These are phyloP conservation scores for Tricholauxania praeusta DNA, from an alignment of 2,888 invertebrate genomes.

Conservation along the genomic window DNA sequence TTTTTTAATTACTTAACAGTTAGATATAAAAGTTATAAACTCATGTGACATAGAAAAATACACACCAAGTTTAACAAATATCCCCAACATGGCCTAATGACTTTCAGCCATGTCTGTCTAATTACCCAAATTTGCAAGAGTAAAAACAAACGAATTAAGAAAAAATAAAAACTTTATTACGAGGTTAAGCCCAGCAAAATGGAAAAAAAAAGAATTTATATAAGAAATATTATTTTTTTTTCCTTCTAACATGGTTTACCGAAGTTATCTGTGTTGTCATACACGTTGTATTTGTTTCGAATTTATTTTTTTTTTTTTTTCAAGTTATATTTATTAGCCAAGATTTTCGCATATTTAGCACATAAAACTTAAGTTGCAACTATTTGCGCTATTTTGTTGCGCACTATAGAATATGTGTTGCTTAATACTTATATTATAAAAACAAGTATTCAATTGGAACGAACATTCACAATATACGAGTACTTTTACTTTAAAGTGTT, in stretches of 20 bases:
- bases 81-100: constrained; percentile 53
- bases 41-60: not conserved
- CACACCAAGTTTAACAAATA: not conserved
- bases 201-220: not conserved
- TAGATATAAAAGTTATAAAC: not conserved
- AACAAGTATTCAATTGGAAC: too few species aligned
- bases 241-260: not conserved
- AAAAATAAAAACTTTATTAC: constrained; percentile 17
- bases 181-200: constrained; percentile 1
- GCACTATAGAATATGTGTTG: too few species aligned
- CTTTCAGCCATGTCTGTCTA: constrained; percentile 54
- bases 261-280: not conserved
- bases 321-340: not conserved
- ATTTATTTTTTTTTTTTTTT: not conserved
- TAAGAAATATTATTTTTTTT: not conserved
- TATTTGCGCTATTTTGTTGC: too few species aligned
- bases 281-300: not conserved
- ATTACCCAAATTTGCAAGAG: constrained; percentile 8
- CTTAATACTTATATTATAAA: too few species aligned
- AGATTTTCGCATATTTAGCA: constrained; percentile 11
- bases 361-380: not conserved
- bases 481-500: too few species aligned
- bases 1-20: constrained; percentile 10
- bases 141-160: not conserved
- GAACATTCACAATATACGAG: too few species aligned